Conservation (phyloP, 2,797 vertebrate genomes). For the Mormyrus proboscirostris region DNA sequence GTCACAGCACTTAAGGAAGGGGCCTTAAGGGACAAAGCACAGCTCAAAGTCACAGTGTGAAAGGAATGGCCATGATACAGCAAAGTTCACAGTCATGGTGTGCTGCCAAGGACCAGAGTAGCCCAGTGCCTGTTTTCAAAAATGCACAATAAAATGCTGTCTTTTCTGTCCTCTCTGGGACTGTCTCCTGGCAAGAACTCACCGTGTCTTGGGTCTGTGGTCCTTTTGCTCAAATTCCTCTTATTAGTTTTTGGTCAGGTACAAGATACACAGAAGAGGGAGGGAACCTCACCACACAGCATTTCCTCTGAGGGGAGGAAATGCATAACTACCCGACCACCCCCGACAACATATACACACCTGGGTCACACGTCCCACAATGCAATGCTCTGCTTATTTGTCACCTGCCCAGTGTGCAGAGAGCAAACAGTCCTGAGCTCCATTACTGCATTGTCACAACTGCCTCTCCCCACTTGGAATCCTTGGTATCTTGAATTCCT, state of each 20-base stretch:
- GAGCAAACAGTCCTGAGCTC: not conserved
- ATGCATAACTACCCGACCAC: not conserved
- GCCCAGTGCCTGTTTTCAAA: not conserved
- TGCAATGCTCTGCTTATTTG: not conserved
- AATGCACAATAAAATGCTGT: not conserved
- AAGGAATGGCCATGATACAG: not conserved
- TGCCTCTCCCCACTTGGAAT: not conserved
- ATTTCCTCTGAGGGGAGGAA: not conserved
- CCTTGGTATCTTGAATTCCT: not conserved
- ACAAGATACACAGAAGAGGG: not conserved
- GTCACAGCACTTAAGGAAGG: not conserved
- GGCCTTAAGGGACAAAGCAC: not conserved
- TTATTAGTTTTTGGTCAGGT: not conserved
- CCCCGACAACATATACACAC: not conserved
- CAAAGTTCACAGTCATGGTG: not conserved
- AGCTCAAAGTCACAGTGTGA: not conserved
- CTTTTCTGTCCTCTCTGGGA: not conserved
- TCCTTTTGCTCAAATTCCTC: not conserved
- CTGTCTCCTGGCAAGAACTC: not conserved
- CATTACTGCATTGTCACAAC: not conserved
- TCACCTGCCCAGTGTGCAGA: not conserved
- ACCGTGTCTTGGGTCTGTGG: not conserved
- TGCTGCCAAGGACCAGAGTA: not conserved
- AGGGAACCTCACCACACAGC: not conserved
- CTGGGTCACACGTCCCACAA: slow-evolving; percentile 10